These are phyloP conservation scores for Alethe diademata DNA, from an alignment of 2,113 vertebrate species.

Conservation along the genomic window DNA sequence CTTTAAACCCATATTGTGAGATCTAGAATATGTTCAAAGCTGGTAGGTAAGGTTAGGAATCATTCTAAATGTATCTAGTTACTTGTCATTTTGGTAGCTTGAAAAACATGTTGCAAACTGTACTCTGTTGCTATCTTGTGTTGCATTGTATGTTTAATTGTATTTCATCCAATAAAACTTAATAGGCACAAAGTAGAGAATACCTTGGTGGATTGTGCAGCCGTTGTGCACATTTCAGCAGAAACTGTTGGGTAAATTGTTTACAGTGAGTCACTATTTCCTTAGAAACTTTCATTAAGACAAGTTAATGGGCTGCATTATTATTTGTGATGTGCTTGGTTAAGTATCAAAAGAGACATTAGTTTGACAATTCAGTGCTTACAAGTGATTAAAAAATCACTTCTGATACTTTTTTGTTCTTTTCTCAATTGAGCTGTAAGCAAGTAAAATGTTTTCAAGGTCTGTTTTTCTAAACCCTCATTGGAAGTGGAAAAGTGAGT, in stretches of 20 bases:
- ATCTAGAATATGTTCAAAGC: background rate
- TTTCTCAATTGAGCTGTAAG: background rate
- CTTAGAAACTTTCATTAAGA: conserved; percentile 46
- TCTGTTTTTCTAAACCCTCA: background rate
- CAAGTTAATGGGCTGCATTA: conserved; percentile 4
- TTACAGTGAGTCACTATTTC: background rate
- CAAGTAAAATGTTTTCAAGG: background rate
- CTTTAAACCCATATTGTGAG: background rate
- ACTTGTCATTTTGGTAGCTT: background rate
- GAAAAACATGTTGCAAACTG: background rate
- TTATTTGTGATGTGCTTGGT: conserved; percentile 50
- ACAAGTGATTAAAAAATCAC: conserved; percentile 22
- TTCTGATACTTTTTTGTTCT: conserved; percentile 1
- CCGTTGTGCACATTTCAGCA: background rate
- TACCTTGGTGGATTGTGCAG: background rate
- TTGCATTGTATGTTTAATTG: background rate
- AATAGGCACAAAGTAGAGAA: background rate
- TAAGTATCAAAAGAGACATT: conserved; percentile 26
- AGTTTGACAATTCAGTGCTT: conserved; percentile 7
- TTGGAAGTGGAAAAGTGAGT: background rate
- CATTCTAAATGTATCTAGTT: background rate
- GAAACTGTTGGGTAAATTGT: background rate
- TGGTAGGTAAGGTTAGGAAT: background rate
- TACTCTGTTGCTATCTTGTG: background rate
- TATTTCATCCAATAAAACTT: background rate